Base-by-base conservation (phyloP, 2,888 invertebrate genomes). In the Caenorhabditis zanzibari region DNA sequence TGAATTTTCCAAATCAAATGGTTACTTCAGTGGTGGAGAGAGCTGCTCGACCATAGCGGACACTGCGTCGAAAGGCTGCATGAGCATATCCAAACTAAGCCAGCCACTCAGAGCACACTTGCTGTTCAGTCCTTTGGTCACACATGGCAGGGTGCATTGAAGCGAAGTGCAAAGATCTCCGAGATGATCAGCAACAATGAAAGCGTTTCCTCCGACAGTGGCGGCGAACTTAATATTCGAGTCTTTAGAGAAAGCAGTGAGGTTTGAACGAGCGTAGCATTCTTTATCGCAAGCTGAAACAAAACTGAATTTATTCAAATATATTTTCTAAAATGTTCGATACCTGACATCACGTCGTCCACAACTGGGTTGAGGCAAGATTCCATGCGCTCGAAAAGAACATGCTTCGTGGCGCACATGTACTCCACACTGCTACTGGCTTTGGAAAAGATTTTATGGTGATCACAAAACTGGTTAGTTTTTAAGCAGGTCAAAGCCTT, bases 11-110 rank as follows among this genome's bases (percentile, higher is more conserved):
- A n/a, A 22, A 28, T 10, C 0, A 1, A 9, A 24, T 54, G 4
- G 47, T 68, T 9, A 81, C 81, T 63, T 77, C 16, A 87, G 12
- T 26, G 76, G 66, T 14, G 74, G 77, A 14, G 82, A 64, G 24
- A 84, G 64, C 12, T 66, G 61, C 12, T 85, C 84, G 19, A 85
- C 59, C 72, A 83, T 75, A 0, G 68, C 59, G 2, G 87, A 61
- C 5, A 83, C 81, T 16, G 85, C 83, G 44, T 86, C 87, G 19
- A 87, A 74, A 6, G 87, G 85, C 58, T 87, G 85, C 77, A 87
- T 71, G 6, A 87, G 71, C 80, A 83, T 80, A 44, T 87, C 87
- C 73, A 86, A 38, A 76, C 80, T 76, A 28, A 87, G 72, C 85
- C 85, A 87, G 26, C 87, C 87, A 32, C 85, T 85, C 26, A 84